Conservation (phyloP, 2,797 vertebrate genomes). For the Microhierax caerulescens region DNA sequence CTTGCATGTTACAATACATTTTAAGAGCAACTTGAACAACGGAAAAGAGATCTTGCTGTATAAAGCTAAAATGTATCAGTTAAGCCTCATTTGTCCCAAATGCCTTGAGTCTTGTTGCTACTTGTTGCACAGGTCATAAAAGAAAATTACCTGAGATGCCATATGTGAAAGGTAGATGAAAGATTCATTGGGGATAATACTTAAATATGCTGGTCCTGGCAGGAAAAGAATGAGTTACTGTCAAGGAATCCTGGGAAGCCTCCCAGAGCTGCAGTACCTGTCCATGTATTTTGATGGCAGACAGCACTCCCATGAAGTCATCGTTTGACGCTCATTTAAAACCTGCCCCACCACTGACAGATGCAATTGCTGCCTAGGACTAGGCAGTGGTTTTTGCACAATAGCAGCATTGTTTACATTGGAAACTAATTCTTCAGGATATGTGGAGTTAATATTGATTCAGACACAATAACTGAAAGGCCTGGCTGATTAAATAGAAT, state of each 20-base stretch:
- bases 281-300: rapidly evolving
- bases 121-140: background rate
- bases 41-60: background rate
- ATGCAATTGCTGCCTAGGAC: background rate
- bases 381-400: background rate
- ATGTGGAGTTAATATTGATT: background rate
- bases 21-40: background rate
- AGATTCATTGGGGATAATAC: background rate
- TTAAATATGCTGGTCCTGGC: background rate
- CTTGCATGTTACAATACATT: background rate
- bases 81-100: background rate
- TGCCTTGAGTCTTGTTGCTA: background rate
- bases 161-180: background rate
- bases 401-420: background rate
- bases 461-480: background rate
- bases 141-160: background rate
- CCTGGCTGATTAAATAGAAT: background rate
- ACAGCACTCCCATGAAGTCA: background rate
- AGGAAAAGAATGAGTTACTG: background rate
- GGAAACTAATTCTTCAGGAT: background rate
- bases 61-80: background rate
- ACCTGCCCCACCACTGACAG: background rate
- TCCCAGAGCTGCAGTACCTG: background rate
- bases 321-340: background rate
- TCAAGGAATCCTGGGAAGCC: background rate